Percentiles rank a stretch among this genome's conserved stretches.
Evolutionary conservation across 2,888 invertebrate species (phyloP).

Genomic region (Drosophila cognata): DNA sequence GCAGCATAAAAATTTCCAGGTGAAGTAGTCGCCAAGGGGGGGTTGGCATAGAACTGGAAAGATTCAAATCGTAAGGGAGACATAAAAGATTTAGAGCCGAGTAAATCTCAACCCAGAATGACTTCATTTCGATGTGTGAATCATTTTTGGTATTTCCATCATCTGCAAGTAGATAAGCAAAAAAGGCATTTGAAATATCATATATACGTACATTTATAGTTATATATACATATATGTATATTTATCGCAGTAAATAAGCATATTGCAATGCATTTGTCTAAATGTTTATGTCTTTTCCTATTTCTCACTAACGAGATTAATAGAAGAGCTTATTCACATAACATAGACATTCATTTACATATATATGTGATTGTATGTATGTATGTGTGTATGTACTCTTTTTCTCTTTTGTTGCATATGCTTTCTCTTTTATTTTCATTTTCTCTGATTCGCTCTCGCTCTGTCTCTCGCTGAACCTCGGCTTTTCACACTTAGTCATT

Average conservation of each 20-base stretch:
- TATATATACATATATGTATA: background rate
- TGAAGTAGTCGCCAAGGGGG: constrained; percentile 9
- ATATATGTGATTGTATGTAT: background rate
- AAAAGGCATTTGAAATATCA: background rate
- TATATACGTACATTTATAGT: background rate
- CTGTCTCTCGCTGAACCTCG: background rate
- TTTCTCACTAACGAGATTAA: background rate
- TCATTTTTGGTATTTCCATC: background rate
- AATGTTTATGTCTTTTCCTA: background rate
- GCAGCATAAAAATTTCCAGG: constrained; percentile 17
- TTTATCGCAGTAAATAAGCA: background rate
- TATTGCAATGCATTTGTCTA: background rate
- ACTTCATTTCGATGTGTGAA: background rate
- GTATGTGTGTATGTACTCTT: background rate
- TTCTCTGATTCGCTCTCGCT: background rate
- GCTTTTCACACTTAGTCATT: background rate
- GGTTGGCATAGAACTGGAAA: background rate
- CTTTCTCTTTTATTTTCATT: constrained; percentile 1
- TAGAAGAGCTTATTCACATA: background rate
- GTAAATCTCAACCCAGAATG: background rate
- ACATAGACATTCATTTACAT: background rate
- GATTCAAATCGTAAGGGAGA: background rate
- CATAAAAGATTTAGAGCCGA: background rate
- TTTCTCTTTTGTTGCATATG: constrained; percentile 4
- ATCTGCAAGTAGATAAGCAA: background rate